Base-by-base conservation (phyloP, 2,888 invertebrate genomes). In the Cheilosia scutellata region DNA sequence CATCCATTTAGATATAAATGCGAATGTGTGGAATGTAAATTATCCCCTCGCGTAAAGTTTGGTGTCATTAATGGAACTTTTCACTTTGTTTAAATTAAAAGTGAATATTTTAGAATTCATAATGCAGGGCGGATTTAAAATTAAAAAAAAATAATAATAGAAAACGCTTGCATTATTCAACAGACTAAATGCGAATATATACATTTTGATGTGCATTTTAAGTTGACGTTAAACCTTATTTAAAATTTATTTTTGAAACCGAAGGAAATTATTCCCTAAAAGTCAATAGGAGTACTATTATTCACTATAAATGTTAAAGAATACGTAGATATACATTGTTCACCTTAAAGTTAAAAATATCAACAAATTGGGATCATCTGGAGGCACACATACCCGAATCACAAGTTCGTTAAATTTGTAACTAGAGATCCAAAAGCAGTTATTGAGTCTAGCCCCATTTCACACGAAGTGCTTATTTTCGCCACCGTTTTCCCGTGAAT, bases 31-130 rank as follows among this genome's bases (percentile, higher is more conserved):
- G 49, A 63, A 68, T 72, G 62, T 58, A 37, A 68, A 68, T 68
- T 78, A 65, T 74, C 55, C 68, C 68, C 63, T 31, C 4, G 37
- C 42, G 62, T 49, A 29, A 53, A 11, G 40, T 62, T 72, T 68
- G 29, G 66, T 62, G 66, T 68, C 62, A 66, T 78, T 78, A 72
- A 74, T 74, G 72, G 49, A 72, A 63, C 9, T 78, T 63, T 83
- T 78, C 49, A 60, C 62, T 72, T 83, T 65, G 62, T 33, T 55
- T 42, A 55, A 71, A 66, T 77, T 58, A 55, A 78, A 68, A 62
- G 27, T 68, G 49, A 72, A 78, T 78, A 62, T 55, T 60, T 71
- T 77, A 63, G 58, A 70, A 25, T 25, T 37, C 2, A 51, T 3
- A n/a, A 9, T 42, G 27, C 13, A 62, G 47, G 49, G 40, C 29